Evolutionary conservation across 2,113 vertebrate species (phyloP).

Genomic region (Dipodomys spectabilis): DNA sequence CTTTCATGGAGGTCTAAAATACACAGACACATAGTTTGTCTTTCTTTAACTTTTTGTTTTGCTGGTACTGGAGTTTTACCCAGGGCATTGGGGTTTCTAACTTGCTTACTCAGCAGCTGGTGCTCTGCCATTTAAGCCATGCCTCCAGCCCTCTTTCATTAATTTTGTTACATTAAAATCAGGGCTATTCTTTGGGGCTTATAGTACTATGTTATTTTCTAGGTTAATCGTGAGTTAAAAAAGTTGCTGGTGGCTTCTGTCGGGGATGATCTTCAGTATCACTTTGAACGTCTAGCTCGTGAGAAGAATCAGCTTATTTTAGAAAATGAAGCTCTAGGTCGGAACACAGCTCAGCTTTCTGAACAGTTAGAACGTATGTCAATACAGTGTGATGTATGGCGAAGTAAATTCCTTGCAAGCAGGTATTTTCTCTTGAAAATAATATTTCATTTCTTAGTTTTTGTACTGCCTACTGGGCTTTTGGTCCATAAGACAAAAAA

Average conservation of each 20-base stretch:
- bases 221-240: slow-evolving; percentile 98
- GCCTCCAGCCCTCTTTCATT: not conserved
- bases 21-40: not conserved
- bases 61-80: too few species aligned
- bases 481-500: not conserved
- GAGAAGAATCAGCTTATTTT: slow-evolving; percentile 97
- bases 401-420: slow-evolving; percentile 99
- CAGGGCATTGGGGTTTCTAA: too few species aligned
- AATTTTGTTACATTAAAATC: slow-evolving; percentile 5
- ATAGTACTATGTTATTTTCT: slow-evolving; percentile 53
- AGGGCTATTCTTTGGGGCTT: not conserved
- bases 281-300: slow-evolving; percentile 95
- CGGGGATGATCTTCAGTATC: slow-evolving; percentile 97
- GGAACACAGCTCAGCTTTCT: slow-evolving; percentile 89
- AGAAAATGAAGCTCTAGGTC: slow-evolving; percentile 93
- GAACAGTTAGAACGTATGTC: slow-evolving; percentile 97
- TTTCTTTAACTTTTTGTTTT: too few species aligned
- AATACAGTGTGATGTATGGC: slow-evolving; percentile 99
- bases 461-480: not conserved
- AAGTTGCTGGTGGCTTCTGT: slow-evolving; percentile 97
- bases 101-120: too few species aligned
- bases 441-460: slow-evolving; percentile 5
- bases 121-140: too few species aligned
- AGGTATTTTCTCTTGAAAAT: slow-evolving; percentile 86
- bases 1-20: not conserved